Conservation (phyloP, 2,113 vertebrate genomes). For the Salminus brasiliensis region DNA sequence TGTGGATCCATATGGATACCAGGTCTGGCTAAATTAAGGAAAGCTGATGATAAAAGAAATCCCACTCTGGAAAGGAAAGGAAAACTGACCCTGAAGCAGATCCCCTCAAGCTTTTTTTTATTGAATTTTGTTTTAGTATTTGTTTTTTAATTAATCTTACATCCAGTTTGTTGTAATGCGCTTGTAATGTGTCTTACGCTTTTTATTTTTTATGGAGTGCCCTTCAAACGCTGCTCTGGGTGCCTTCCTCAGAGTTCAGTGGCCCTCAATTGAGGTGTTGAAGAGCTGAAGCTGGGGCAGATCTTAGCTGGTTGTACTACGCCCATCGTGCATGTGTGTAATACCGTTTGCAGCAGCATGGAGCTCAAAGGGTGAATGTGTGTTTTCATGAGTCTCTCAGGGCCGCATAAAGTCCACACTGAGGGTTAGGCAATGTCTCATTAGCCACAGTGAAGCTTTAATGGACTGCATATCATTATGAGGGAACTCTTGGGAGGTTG, state of each 20-base stretch:
- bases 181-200: too few species aligned
- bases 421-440: conserved; percentile 36
- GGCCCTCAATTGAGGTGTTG: neutral
- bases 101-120: too few species aligned
- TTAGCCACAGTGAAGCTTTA: conserved; percentile 39
- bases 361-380: conserved; percentile 3
- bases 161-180: too few species aligned
- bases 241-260: neutral
- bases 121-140: too few species aligned
- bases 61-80: too few species aligned
- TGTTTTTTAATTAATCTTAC: too few species aligned
- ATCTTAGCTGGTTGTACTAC: neutral
- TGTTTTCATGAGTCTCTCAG: conserved; percentile 12
- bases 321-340: neutral
- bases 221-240: neutral
- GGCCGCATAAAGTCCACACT: neutral
- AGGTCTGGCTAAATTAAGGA: too few species aligned
- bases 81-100: too few species aligned
- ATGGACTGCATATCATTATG: conserved; percentile 41
- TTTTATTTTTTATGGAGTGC: too few species aligned
- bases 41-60: too few species aligned
- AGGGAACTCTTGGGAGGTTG: conserved; percentile 14
- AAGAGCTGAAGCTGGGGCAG: neutral
- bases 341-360: neutral
- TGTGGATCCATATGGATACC: too few species aligned